Evolutionary conservation across 2,888 invertebrate species (phyloP), one percentile per base, ranked within the genome.

Genomic region (Crioceris asparagi): DNA sequence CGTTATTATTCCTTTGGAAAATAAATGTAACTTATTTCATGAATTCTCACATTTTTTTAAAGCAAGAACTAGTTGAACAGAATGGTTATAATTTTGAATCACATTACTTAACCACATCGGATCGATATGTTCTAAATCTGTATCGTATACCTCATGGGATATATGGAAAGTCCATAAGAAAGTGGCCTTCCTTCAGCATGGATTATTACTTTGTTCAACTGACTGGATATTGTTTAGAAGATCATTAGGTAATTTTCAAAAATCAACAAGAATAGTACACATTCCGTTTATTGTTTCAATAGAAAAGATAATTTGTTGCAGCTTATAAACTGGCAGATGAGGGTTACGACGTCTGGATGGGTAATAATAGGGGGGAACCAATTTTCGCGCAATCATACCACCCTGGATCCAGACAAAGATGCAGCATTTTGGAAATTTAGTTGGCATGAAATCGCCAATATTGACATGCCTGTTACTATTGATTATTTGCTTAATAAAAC

Each of bases 381-480:
- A 1, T 77, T 73, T 53, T 66, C 67, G 11, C 59, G 61, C 25
- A 60, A 54, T n/a, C 77, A 78, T 49, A 51, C 52, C 2, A 57
- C 56, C 2, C 41, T 57, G 60, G 44, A 59, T 45, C 55, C 57
- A 2, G 44, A 51, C 16, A 42, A 54, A 7, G 47, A 48, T 2
- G 57, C 64, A 2, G 48, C 55, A 12, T 69, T 57, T 49, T 69
- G 67, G 66, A 40, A 53, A 19, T 68, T 41, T 23, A 37, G 36
- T 49, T 86, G 78, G 75, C 78, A 85, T 56, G 80, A 87, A 54
- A 81, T 85, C 60, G 85, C 82, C 0, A 62, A 67, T 40, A 74
- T 75, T 54, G 87, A 90, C 58, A 55, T 86, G 1, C 82, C 86
- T 5, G 79, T 82, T 1, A 78, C 77, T 69, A 74, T 87, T 17